A percentile compares a stretch with the other conserved stretches of the same genome.
Evolutionary conservation across 2,888 invertebrate genomes (phyloP).

Genomic region (Nomada fucata): DNA sequence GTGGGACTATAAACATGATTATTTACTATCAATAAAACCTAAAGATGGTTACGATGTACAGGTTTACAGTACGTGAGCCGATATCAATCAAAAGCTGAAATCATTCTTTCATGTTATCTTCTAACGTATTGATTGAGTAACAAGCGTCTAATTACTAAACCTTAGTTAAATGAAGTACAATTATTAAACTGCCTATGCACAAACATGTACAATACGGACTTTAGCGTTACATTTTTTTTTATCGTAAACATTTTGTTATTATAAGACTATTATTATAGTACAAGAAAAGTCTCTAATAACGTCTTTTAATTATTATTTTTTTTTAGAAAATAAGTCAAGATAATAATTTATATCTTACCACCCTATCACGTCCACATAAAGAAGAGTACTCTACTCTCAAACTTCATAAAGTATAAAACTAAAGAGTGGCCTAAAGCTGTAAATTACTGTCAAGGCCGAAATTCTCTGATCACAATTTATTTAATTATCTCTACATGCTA

Average conservation of each 20-base stretch:
- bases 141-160: conserved; percentile 31
- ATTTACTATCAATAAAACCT: conserved; percentile 60
- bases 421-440: too few relatives aligned
- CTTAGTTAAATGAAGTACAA: conserved; percentile 50
- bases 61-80: conserved; percentile 64
- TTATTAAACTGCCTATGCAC: conserved; percentile 61
- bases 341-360: conserved; percentile 26
- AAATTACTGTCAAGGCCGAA: too few relatives aligned
- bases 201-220: conserved; percentile 46
- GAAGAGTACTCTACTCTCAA: too few relatives aligned
- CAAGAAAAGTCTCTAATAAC: conserved; percentile 28
- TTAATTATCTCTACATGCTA: too few relatives aligned
- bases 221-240: conserved; percentile 24
- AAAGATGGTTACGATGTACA: conserved; percentile 60
- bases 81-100: conserved; percentile 59
- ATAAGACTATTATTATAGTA: conserved; percentile 29
- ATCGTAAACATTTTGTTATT: conserved; percentile 43
- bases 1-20: conserved; percentile 65
- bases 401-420: too few relatives aligned
- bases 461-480: too few relatives aligned
- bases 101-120: conserved; percentile 31
- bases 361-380: too few relatives aligned
- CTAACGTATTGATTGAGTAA: conserved; percentile 33
- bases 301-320: conserved; percentile 35
- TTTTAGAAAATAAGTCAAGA: conserved; percentile 16